A percentile compares a stretch with the other conserved stretches of the same genome.
phyloP scores from a whole-genome alignment of 2,888 invertebrate genomes.

The Pseudanteris insignis region DNA sequence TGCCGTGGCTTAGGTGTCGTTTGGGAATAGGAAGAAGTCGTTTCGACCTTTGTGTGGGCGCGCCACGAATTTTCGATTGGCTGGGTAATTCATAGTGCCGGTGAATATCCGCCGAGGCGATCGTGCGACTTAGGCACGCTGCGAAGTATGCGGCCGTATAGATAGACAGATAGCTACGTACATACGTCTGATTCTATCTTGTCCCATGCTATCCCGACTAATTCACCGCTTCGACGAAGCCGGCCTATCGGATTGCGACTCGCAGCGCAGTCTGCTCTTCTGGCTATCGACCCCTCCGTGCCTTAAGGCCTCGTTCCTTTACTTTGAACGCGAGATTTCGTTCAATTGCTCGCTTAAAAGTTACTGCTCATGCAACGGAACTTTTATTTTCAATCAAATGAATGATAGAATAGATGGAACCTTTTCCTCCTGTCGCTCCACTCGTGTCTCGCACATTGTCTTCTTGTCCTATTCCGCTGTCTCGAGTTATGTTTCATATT shows the following conservation, averaged over 20 bases:
- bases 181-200: slow-evolving; percentile 10
- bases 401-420: not conserved
- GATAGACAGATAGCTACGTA: slow-evolving; percentile 8
- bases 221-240: not conserved
- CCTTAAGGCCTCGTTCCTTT: slow-evolving; percentile 25
- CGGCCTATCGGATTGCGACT: slow-evolving; percentile 20
- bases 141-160: slow-evolving; percentile 13
- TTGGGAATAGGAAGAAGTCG: slow-evolving; percentile 13
- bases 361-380: slow-evolving; percentile 10
- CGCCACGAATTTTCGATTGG: slow-evolving; percentile 26
- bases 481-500: too few species aligned
- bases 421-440: too few species aligned
- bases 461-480: too few species aligned
- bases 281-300: slow-evolving; percentile 21
- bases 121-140: slow-evolving; percentile 19
- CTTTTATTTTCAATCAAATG: slow-evolving; percentile 9
- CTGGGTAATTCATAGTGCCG: slow-evolving; percentile 23
- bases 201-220: slow-evolving; percentile 7
- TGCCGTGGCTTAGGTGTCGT: slow-evolving; percentile 18
- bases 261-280: slow-evolving; percentile 7
- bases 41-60: slow-evolving; percentile 11
- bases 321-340: slow-evolving; percentile 20
- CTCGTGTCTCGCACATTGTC: too few species aligned
- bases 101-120: slow-evolving; percentile 17
- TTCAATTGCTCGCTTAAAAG: slow-evolving; percentile 26